Evolutionary conservation across 2,113 vertebrate genomes (phyloP), one percentile per base, ranked within the genome.

Genomic region (Pampusana beccarii): DNA sequence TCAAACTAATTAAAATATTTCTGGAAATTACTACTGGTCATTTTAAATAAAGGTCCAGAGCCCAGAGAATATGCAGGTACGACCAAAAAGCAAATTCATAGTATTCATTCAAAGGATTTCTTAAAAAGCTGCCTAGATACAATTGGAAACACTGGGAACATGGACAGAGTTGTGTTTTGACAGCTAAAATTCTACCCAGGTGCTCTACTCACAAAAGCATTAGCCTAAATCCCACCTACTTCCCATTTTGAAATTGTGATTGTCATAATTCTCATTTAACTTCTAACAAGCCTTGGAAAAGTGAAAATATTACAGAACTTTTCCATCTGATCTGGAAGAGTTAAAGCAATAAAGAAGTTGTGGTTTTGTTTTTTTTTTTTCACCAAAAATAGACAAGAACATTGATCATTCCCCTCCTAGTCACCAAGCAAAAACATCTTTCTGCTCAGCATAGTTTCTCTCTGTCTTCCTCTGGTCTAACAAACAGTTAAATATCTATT

Each of bases 291-390:
- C 13, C 9, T 26, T 60, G 33, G 17, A 69, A 72, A 80, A 8
- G 2, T 72, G 7, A 78, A 46, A 5, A 10, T 36, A 34, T 0
- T 3, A 5, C 7, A 31, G 13, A 1, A 11, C 6, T 85, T 74
- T 92, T 40, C 17, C 44, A 25, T 5, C 6, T 70, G 16, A 56
- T 80, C 19, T 72, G 34, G 75, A 60, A 73, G 21, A 62, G 4
- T 8, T 4, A 9, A 40, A 5, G 64, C 14, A 87, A 66, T 31
- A 2, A 70, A 78, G 10, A 34, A 42, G 40, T 38, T 38, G 38
- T 8, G 38, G 38, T 42, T 42, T 42, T 42, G 13, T 42, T 44
- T 44, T 44, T 44, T 46, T 46, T 18, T 18, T 10, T 18, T 16
- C 42, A 42, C 42, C 16, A 44, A 17, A 80, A 75, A 36, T 3